phyloP scores from a whole-genome alignment of 2,797 vertebrate species.

The Mareca penelope region DNA sequence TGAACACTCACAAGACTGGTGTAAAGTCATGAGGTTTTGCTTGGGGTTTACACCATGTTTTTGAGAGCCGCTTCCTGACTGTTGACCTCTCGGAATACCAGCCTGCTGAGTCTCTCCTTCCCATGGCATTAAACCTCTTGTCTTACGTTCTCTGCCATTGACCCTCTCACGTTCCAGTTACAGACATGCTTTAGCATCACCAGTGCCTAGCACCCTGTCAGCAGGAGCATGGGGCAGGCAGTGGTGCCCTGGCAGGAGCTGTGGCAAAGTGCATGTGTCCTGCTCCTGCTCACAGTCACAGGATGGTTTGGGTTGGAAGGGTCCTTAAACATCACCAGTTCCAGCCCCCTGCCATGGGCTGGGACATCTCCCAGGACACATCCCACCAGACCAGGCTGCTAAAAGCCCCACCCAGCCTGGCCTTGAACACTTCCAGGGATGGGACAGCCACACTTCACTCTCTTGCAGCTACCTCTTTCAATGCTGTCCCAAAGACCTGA shows the following conservation, averaged over 20 bases:
- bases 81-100: neutral
- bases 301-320: neutral
- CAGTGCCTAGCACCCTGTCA: neutral
- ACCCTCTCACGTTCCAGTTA: neutral
- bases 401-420: neutral
- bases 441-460: neutral
- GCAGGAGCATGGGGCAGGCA: neutral
- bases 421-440: neutral
- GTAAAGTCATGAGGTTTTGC: neutral
- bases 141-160: neutral
- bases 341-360: neutral
- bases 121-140: neutral
- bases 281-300: neutral
- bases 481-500: accelerated
- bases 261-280: accelerated
- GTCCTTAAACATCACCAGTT: neutral
- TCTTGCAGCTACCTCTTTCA: neutral
- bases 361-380: neutral
- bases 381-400: neutral
- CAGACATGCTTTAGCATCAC: neutral
- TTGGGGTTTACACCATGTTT: neutral
- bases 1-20: neutral
- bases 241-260: accelerated
- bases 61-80: neutral
- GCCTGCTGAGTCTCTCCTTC: neutral